These are phyloP conservation scores for Leuciscus idus DNA, from an alignment of 2,113 vertebrate species.

Conservation along the genomic window DNA sequence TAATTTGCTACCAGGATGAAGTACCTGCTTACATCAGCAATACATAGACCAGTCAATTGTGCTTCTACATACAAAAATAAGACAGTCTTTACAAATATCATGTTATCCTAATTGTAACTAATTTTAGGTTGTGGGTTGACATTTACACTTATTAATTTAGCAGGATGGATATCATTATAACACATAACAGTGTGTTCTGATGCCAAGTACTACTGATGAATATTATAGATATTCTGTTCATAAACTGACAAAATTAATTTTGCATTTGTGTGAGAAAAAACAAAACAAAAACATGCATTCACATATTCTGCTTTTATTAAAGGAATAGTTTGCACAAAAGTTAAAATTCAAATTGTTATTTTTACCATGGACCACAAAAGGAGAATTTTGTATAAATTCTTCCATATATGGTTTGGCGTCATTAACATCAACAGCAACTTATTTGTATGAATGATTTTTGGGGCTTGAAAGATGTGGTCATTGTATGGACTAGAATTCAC, in stretches of 20 bases:
- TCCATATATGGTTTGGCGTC: not conserved
- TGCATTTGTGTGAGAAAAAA: not conserved
- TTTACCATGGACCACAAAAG: not conserved
- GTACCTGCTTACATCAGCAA: not conserved
- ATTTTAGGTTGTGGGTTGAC: not conserved
- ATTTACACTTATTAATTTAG: too few relatives aligned
- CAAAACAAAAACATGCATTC: constrained; percentile 39
- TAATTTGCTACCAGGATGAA: not conserved
- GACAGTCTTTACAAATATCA: not conserved
- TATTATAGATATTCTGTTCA: constrained; percentile 24
- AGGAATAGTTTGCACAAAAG: not conserved
- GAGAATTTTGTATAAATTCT: not conserved
- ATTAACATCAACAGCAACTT: not conserved
- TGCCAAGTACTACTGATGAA: not conserved
- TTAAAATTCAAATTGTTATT: not conserved
- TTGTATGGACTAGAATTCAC: not conserved
- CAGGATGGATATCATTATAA: too few relatives aligned
- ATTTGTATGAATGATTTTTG: not conserved
- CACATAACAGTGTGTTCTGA: not conserved
- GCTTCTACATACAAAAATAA: constrained; percentile 1
- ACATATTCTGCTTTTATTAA: not conserved
- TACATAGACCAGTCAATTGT: not conserved
- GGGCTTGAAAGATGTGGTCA: not conserved
- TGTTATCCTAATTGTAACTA: not conserved
- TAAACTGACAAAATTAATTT: not conserved